phyloP scores from a whole-genome alignment of 2,888 invertebrate species.

The Drosophila melanosoma region DNA sequence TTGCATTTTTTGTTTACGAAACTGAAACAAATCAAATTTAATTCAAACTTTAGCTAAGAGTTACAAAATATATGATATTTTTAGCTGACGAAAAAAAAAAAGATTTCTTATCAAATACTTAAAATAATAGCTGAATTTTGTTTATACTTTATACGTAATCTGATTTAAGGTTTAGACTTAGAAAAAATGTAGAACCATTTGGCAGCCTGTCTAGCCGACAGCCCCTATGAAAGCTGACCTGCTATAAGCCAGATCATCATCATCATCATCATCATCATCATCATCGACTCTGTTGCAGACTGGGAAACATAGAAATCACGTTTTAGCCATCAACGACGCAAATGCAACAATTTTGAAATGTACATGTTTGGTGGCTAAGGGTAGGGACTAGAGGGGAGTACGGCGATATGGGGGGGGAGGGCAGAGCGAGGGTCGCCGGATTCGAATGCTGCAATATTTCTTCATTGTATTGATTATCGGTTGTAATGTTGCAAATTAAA shows the following conservation, averaged over 20 bases:
- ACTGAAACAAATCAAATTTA: background rate
- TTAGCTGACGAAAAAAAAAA: background rate
- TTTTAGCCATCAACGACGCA: slow-evolving; percentile 80
- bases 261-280: background rate
- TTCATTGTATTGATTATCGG: slow-evolving; percentile 83
- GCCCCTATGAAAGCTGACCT: slow-evolving; percentile 61
- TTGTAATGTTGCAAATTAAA: slow-evolving; percentile 84
- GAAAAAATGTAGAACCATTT: slow-evolving; percentile 17
- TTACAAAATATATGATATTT: background rate
- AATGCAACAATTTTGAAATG: slow-evolving; percentile 79
- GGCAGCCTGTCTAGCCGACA: slow-evolving; percentile 38
- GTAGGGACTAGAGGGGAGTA: background rate
- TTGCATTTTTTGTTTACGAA: background rate
- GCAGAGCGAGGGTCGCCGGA: slow-evolving; percentile 14
- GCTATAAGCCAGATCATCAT: slow-evolving; percentile 73
- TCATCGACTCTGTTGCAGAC: slow-evolving; percentile 42
- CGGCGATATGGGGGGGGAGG: background rate
- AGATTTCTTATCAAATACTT: background rate
- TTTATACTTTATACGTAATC: background rate
- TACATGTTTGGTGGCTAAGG: slow-evolving; percentile 25
- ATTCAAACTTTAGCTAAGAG: background rate
- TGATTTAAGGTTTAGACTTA: background rate
- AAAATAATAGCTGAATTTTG: background rate
- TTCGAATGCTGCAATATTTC: slow-evolving; percentile 67
- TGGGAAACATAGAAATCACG: slow-evolving; percentile 82